Base-by-base conservation (phyloP, 2,797 vertebrate species). In the Lycodopsis pacificus region DNA sequence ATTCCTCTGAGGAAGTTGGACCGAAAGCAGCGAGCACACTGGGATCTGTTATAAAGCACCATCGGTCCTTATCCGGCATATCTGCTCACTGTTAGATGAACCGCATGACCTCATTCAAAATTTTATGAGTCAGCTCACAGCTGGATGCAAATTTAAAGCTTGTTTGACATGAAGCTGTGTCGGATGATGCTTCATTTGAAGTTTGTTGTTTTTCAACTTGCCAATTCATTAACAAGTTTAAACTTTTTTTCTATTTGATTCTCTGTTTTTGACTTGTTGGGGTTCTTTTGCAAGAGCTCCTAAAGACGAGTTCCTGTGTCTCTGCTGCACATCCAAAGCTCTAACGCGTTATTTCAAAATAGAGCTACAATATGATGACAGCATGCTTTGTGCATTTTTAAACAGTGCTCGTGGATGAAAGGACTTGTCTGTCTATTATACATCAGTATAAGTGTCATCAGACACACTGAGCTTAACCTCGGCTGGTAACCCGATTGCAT, bases 1-100 rank as follows among this genome's bases (percentile, higher is more conserved):
- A 93, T 91, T 93, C 91, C 93, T 92, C 82, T 56, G 91, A 92
- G 93, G 80, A 81, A 56, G 76, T 83, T 89, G 92, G 89, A 93
- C 90, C 93, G 91, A 92, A 94, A 94, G 88, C 89, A 92, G 91
- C 82, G 51, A 11, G 58, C 87, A 83, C 88, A 79, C 79, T 90
- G 90, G 91, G 92, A 92, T 86, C 86, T 85, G 81, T 74, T 80
- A 87, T 63, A 69, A 84, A 83, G 74, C 61, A 40, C 74, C 59
- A 69, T 68, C 74, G 64, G 75, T 89, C 74, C 77, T 87, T 66
- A 73, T 82, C 82, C 77, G 68, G 83, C 79, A 80, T 83, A 80
- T 78, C 77, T 42, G 79, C 66, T 81, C 71, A 79, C 80, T 77
- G 84, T 83, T 49, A 85, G 30, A 74, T 78, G 79, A 90, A 89